Evolutionary conservation across 2,888 invertebrate species (phyloP), one percentile per base, ranked within the genome.

Genomic region (Perdita meconis): DNA sequence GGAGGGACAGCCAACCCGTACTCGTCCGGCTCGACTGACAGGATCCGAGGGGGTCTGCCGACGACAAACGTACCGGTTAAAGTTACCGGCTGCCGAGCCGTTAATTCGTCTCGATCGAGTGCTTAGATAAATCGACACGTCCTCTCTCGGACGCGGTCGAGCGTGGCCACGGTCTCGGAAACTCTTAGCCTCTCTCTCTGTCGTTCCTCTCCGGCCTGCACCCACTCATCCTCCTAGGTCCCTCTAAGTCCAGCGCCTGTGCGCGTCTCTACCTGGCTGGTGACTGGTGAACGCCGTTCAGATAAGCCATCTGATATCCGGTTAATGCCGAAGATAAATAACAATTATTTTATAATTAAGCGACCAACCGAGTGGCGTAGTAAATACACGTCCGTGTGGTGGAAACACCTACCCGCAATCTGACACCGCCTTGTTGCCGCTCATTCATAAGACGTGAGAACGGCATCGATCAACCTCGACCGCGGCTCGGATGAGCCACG

Each of bases 291-390:
- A 71, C 82, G 80, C 69, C 56, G 83, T 74, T 53, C 60, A 71
- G 80, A 85, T 81, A 82, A 84, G 84, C 83, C 77, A 86, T 79
- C 80, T 78, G 85, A 87, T 84, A 82, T 84, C 81, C 81, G 75
- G 72, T 83, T 82, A 88, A 86, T 88, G 85, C 67, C 73, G 65
- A 82, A 84, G 86, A 89, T 90, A 87, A 89, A 89, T 89, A 90
- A 88, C 88, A 91, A 91, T 90, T 89, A 91, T 90, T 91, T 88
- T 87, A 88, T 89, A 90, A 90, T 90, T 90, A 89, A 89, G 83
- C 78, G 85, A 70, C 72, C 82, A 72, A 78, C 78, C 78, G 66
- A 47, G 44, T 61, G 76, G 76, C 47, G 78, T 78, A 82, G 87
- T 89, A 88, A 90, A 89, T 84, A 84, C 74, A 74, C 80, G 78